Evolutionary conservation across 2,797 vertebrate genomes (phyloP).

Genomic region (Poeciliopsis gracilis): DNA sequence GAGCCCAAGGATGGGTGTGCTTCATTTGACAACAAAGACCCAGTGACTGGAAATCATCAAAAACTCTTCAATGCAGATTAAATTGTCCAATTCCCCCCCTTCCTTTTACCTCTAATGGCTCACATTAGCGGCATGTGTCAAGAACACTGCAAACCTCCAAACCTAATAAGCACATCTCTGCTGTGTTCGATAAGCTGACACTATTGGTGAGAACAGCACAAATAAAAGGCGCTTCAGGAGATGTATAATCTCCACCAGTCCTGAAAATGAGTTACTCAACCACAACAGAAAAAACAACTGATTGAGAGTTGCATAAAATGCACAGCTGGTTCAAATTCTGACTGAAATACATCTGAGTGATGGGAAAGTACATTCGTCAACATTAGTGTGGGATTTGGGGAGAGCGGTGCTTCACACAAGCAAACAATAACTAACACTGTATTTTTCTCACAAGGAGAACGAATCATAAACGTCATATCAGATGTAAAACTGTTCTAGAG

Average conservation of each 20-base stretch:
- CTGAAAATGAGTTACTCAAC: slow-evolving; percentile 26
- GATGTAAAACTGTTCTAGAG: not conserved
- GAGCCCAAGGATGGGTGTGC: slow-evolving; percentile 64
- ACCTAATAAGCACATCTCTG: slow-evolving; percentile 75
- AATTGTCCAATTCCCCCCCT: slow-evolving; percentile 74
- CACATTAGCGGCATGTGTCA: slow-evolving; percentile 74
- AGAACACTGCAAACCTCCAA: slow-evolving; percentile 76
- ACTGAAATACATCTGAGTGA: not conserved
- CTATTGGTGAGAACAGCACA: slow-evolving; percentile 37
- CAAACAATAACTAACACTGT: not conserved
- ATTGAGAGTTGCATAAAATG: slow-evolving; percentile 2
- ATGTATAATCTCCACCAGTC: slow-evolving; percentile 45
- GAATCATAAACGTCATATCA: not conserved
- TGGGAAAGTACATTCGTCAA: not conserved
- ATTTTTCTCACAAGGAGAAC: not conserved
- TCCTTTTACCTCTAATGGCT: slow-evolving; percentile 78
- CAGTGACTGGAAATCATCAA: slow-evolving; percentile 74
- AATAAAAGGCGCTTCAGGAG: slow-evolving; percentile 36
- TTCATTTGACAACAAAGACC: slow-evolving; percentile 79
- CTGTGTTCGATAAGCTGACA: slow-evolving; percentile 47
- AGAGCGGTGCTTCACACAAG: not conserved
- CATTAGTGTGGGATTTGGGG: slow-evolving; percentile 5
- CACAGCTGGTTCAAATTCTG: not conserved
- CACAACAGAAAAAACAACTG: slow-evolving; percentile 2
- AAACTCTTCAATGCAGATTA: slow-evolving; percentile 77